These are phyloP conservation scores for Rhabdophis nuchalis DNA, from an alignment of 2,797 vertebrate genomes.

Conservation along the genomic window DNA sequence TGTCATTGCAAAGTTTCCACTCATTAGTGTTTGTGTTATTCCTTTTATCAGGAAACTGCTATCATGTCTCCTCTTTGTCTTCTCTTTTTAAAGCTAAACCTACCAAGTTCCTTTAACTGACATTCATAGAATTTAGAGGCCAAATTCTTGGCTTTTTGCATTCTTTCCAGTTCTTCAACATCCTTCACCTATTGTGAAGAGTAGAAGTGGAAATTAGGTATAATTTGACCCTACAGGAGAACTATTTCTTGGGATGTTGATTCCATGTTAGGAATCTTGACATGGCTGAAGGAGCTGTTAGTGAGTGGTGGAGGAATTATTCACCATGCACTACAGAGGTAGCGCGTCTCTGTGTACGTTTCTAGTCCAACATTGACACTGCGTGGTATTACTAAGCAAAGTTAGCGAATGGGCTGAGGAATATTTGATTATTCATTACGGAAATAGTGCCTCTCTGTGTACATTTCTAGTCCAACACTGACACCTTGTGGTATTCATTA, in stretches of 20 bases:
- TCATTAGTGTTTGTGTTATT: background rate
- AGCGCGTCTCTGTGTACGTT: background rate
- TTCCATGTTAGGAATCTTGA: background rate
- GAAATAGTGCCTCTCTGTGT: background rate
- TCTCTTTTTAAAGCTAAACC: background rate
- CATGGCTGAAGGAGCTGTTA: background rate
- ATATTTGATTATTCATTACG: background rate
- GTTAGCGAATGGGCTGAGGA: background rate
- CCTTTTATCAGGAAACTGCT: background rate
- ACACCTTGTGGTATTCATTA: background rate
- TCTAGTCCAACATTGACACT: background rate
- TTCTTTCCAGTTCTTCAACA: background rate
- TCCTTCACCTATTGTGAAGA: background rate
- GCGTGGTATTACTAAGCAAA: background rate
- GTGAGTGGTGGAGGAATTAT: background rate
- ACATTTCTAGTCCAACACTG: background rate
- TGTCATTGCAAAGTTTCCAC: background rate
- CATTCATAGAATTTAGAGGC: background rate
- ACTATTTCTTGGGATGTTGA: background rate
- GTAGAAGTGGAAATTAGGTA: background rate
- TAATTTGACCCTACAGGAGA: background rate
- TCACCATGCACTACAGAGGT: background rate
- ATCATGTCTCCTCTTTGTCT: background rate
- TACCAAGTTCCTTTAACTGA: background rate
- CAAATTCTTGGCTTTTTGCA: background rate